Evolutionary conservation across 2,113 vertebrate genomes (phyloP), one percentile per base, ranked within the genome.

Genomic region (Podarcis raffonei): DNA sequence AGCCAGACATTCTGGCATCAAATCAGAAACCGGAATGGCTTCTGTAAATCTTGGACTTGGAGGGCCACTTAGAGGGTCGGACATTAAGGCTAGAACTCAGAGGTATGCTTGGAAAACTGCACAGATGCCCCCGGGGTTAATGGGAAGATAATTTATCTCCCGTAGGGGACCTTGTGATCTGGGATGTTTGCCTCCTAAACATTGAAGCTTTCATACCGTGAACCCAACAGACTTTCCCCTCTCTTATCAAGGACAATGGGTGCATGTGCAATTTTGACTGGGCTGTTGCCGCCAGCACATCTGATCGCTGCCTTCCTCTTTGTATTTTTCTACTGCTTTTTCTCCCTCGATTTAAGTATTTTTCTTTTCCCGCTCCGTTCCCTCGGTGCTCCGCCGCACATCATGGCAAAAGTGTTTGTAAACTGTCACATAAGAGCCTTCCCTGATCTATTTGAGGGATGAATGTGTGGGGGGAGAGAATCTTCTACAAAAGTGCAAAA

Each of bases 401-500:
- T 2, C 13, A 5, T 69, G 62, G 83, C 57, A 35, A 77, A 91
- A 35, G 0, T 16, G 27, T 85, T 89, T 89, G 12, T 86, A 81
- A 75, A 11, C 57, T 69, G 76, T 39, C 18, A 42, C 11, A 75
- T 81, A 93, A 22, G 1, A 20, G 48, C 8, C 35, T 69, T 88
- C 62, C 7, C 8, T 2, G 23, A 1, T 57, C 18, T 86, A 35
- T 37, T 0, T 81, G 42, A 6, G n/a, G 18, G 75, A 48, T n/a
- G 75, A 71, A 80, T 27, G 53, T 3, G 39, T 8, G 42, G 0
- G 57, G 68, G 4, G 16, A 18, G 53, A 87, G 42, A 62, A 39
- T 39, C 68, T 82, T 42, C 16, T n/a, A 15, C 72, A 88, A 75
- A 82, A 77, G 84, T 35, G 57, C 87, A 82, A 76, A 74, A 42